A percentile compares a stretch with the other conserved stretches of the same genome.
phyloP scores from a whole-genome alignment of 2,797 vertebrate species.

The Hypotaenidia philippensis region DNA sequence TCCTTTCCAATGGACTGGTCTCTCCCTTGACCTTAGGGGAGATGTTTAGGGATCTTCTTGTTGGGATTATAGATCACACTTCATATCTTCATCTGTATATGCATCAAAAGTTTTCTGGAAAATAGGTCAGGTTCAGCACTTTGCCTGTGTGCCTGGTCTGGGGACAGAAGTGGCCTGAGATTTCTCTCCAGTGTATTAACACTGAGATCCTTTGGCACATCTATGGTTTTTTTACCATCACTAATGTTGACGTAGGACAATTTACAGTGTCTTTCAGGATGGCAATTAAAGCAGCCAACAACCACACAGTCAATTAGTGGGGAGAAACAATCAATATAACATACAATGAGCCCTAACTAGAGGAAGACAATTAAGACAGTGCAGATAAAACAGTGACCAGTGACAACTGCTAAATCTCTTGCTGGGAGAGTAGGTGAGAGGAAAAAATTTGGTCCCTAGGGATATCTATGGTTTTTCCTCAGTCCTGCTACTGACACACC shows the following conservation, averaged over 20 bases:
- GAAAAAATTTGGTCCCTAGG: not conserved
- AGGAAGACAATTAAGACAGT: slow-evolving; percentile 61
- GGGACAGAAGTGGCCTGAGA: not conserved
- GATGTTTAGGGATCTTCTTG: not conserved
- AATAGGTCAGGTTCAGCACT: not conserved
- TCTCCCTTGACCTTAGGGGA: not conserved
- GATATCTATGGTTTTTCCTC: not conserved
- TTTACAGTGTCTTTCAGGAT: slow-evolving; percentile 55
- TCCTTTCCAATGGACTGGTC: not conserved
- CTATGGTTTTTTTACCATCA: not conserved
- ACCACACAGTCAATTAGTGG: slow-evolving; percentile 57
- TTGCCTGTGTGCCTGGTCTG: not conserved
- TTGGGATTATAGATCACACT: not conserved
- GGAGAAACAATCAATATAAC: slow-evolving; percentile 65
- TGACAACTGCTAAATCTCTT: slow-evolving; percentile 44
- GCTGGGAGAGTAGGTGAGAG: not conserved
- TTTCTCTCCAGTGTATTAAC: not conserved
- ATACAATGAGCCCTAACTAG: slow-evolving; percentile 60
- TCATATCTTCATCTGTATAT: not conserved
- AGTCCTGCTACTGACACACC: not conserved
- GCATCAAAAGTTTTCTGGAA: not conserved
- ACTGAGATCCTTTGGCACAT: not conserved
- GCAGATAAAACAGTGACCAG: slow-evolving; percentile 63
- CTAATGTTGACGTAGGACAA: slow-evolving; percentile 39
- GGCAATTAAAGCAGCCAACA: slow-evolving; percentile 63